Evolutionary conservation across 2,113 vertebrate species (phyloP).

Genomic region (Proterorhinus semilunaris): DNA sequence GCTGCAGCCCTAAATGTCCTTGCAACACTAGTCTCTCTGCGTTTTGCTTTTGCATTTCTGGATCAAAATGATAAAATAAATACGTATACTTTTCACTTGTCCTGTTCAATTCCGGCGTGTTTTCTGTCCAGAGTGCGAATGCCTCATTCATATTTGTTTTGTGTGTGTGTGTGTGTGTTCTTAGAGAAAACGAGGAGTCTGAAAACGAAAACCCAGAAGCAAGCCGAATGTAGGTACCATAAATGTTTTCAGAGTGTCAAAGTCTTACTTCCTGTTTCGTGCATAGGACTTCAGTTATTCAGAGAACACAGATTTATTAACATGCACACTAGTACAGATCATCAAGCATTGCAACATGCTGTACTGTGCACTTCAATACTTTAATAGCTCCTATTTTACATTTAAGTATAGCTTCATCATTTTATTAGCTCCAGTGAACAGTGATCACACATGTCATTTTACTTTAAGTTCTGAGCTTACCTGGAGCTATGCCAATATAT

Average conservation of each 20-base stretch:
- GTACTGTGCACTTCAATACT: no score
- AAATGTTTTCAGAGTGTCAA: slow-evolving; percentile 1
- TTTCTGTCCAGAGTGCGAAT: background rate
- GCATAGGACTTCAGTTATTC: background rate
- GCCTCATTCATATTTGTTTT: background rate
- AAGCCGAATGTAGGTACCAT: slow-evolving; percentile 94
- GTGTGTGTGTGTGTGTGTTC: slow-evolving; percentile 8
- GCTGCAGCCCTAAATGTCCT: background rate
- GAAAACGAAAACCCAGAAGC: slow-evolving; percentile 94
- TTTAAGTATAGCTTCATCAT: no score
- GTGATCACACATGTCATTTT: no score
- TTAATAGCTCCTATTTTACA: no score
- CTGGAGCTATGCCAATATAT: no score
- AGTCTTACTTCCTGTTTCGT: slow-evolving; percentile 4
- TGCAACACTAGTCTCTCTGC: no score
- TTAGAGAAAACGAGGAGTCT: slow-evolving; percentile 84
- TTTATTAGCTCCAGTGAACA: no score
- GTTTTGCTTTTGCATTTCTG: background rate
- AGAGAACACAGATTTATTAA: background rate
- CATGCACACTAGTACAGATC: background rate
- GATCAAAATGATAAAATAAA: background rate
- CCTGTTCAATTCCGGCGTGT: no score
- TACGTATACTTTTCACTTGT: background rate
- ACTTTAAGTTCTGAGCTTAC: no score
- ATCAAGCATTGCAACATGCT: background rate